Percentiles rank a stretch among this genome's conserved stretches.
These are phyloP conservation scores for Alca torda DNA, from an alignment of 2,797 vertebrate genomes.

Conservation along the genomic window DNA sequence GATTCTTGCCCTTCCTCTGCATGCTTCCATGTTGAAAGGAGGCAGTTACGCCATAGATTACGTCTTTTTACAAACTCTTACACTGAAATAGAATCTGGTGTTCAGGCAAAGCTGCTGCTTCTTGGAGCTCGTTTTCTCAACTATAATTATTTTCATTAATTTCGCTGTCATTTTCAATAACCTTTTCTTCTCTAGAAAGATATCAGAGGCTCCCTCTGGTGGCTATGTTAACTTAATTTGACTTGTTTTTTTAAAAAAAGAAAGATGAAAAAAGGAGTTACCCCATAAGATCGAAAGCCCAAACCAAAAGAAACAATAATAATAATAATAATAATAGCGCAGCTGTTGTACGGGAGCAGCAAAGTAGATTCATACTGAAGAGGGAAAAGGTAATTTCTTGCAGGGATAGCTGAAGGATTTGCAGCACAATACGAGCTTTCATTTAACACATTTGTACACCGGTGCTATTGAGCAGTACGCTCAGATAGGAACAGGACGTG, in stretches of 20 bases:
- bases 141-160: conserved; percentile 30
- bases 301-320: neutral
- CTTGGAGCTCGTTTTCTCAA: conserved; percentile 24
- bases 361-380: neutral
- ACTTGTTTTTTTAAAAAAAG: neutral
- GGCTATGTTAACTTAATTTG: neutral
- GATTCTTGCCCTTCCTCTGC: neutral
- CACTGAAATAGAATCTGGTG: neutral
- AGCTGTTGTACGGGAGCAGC: neutral
- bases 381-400: neutral
- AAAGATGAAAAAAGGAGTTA: neutral
- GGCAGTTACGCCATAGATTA: neutral
- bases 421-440: neutral
- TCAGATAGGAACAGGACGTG: neutral
- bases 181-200: neutral
- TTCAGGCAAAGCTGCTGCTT: conserved; percentile 1
- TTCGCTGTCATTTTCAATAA: neutral
- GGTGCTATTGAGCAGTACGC: neutral
- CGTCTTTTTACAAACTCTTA: neutral
- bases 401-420: neutral
- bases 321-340: neutral
- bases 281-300: neutral
- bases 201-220: conserved; percentile 25
- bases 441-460: neutral
- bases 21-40: neutral